phyloP scores from a whole-genome alignment of 2,888 invertebrate genomes.

The Busseola fusca region DNA sequence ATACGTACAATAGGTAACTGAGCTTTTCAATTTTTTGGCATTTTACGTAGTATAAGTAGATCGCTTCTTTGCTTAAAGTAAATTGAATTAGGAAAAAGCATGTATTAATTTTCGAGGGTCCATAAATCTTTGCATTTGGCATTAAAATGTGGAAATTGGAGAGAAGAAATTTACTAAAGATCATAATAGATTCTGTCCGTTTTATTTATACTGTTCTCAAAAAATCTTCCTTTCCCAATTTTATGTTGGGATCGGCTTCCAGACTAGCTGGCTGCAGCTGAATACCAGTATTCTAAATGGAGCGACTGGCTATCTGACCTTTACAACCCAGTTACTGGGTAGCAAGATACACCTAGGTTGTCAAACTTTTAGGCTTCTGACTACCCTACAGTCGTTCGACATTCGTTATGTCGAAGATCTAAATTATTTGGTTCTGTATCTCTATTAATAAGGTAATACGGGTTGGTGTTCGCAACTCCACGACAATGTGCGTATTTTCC shows the following conservation, averaged over 20 bases:
- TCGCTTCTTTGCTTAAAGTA: background rate
- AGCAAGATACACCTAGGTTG: background rate
- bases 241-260: background rate
- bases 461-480: no score
- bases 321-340: background rate
- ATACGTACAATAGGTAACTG: constrained; percentile 19
- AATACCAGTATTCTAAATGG: background rate
- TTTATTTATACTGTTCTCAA: background rate
- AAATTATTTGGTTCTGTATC: background rate
- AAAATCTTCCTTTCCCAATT: background rate
- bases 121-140: background rate
- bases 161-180: background rate
- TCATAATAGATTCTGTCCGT: background rate
- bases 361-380: background rate
- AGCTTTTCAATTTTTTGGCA: constrained; percentile 38
- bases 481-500: no score
- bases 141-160: background rate
- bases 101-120: background rate
- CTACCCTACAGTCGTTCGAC: no score
- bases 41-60: background rate
- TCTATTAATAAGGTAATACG: no score
- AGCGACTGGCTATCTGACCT: background rate
- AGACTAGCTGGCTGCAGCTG: background rate
- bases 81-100: background rate
- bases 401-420: background rate